Evolutionary conservation across 2,113 vertebrate genomes (phyloP), one percentile per base, ranked within the genome.

Genomic region (Polypterus bichir): DNA sequence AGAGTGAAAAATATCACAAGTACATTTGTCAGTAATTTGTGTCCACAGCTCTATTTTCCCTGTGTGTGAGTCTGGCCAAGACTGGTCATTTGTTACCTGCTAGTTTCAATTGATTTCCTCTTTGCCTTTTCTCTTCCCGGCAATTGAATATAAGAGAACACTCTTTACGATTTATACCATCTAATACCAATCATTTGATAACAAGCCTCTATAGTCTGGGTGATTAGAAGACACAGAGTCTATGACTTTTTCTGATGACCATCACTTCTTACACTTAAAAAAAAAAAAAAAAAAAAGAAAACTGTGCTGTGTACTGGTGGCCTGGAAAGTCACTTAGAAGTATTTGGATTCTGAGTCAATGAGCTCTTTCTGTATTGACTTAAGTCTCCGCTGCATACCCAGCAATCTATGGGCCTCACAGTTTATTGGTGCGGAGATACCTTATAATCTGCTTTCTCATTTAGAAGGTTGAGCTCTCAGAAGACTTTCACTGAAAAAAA

Each of bases 81-180:
- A 84, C 76, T 62, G 70, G 73, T 79, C 80, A 83, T 89, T 87
- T 87, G 83, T 86, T 85, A 86, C 78, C 77, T 84, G 78, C 80
- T 83, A 79, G 79, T 83, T 84, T 76, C 79, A 77, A 88, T 85
- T 85, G 84, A 89, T 88, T 89, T 85, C 79, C 82, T 84, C 27
- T 80, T 83, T 82, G 74, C 80, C 71, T 84, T 73, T 69, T 68
- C 78, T 71, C 81, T 78, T 73, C 66, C 68, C 70, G 2, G 8
- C 77, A 74, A 80, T 46, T 27, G 67, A 83, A 75, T 70, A 71
- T 27, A 68, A 70, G 74, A 70, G 74, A 82, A 68, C 78, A 80
- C 81, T 73, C 74, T 74, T 53, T 73, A 79, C 66, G 72, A 86
- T 88, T 88, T 88, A 87, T 84, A 74, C 76, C 81, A 81, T 83